Base-by-base conservation (phyloP, 2,113 vertebrate genomes). In the Clarias gariepinus region DNA sequence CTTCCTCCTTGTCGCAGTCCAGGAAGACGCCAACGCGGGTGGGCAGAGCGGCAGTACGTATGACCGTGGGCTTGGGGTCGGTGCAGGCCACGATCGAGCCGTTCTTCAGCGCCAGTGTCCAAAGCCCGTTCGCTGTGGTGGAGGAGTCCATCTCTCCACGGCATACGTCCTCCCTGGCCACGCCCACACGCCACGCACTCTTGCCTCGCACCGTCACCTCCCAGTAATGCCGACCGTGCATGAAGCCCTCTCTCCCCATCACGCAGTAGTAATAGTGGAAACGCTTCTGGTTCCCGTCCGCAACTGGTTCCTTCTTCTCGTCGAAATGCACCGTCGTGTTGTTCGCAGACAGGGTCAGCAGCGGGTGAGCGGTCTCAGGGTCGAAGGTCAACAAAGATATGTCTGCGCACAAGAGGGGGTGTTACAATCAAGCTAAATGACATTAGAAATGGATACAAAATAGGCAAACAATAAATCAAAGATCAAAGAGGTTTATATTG, bases 181-280 rank as follows among this genome's bases (percentile, higher is more conserved):
- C 93, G 0, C 95, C 95, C 89, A 96, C 3, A 64, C 92, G 92
- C 95, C 95, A 96, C 0, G 94, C 94, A 0, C 93, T 94, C 88
- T 95, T 95, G 13, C 11, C 5, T 30, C 86, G 91, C 80, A 96
- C 93, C 55, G 93, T 91, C 87, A 95, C 92, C 89, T 96, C 95
- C 95, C 95, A 95, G 92, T 96, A 96, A 89, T 95, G 93, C 7
- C 93, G 92, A 3, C 95, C 94, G 4, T 91, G 85, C 55, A 81
- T 93, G 89, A 96, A 95, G 64, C 92, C 69, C 87, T 93, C 88
- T 0, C 66, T 83, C 7, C 93, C 92, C 71, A 95, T 53, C 58
- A 94, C 41, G 4, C 92, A 93, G 89, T 94, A 95, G 82, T 95
- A 95, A 89, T 93, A 93, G 86, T 94, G 85, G 88, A 96, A 96